Percentiles rank a stretch among this genome's conserved stretches.
Conservation (phyloP, 2,113 vertebrate species). For the Xenopus borealis region DNA sequence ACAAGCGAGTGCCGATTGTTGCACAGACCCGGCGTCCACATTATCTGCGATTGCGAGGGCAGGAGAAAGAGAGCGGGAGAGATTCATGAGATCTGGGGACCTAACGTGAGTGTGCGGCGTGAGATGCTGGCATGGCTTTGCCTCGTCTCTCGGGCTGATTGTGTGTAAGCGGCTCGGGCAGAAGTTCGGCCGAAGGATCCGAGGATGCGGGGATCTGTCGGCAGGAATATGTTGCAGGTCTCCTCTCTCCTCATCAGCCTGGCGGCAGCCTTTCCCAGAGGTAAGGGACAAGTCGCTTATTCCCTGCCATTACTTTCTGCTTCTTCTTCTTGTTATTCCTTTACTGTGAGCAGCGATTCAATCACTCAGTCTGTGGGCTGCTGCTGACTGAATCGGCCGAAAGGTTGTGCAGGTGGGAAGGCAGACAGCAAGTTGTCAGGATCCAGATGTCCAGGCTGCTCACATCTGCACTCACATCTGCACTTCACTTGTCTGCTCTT, state of each 20-base stretch:
- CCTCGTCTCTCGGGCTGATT: constrained; percentile 18
- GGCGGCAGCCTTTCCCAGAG: constrained; percentile 66
- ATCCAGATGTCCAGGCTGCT: too few species aligned
- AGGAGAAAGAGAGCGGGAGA: not conserved
- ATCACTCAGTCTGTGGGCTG: not conserved
- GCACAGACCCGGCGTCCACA: not conserved
- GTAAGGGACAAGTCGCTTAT: constrained; percentile 57
- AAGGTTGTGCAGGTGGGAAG: not conserved
- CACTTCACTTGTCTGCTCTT: too few species aligned
- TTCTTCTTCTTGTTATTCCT: not conserved
- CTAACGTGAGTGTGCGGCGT: constrained; percentile 31
- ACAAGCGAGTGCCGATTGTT: constrained; percentile 19
- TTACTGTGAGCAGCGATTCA: not conserved
- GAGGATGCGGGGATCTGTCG: constrained; percentile 59
- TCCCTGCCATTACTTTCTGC: constrained; percentile 4
- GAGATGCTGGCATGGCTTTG: constrained; percentile 16
- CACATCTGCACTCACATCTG: too few species aligned
- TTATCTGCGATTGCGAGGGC: not conserved
- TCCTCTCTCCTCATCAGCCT: constrained; percentile 65
- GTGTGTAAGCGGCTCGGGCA: constrained; percentile 27
- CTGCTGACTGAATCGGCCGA: not conserved
- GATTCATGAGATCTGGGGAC: constrained; percentile 11
- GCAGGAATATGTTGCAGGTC: constrained; percentile 59
- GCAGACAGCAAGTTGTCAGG: not conserved
- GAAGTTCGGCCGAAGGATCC: constrained; percentile 36